Evolutionary conservation across 2,797 vertebrate species (phyloP), one percentile per base, ranked within the genome.

Genomic region (Falco concolor): DNA sequence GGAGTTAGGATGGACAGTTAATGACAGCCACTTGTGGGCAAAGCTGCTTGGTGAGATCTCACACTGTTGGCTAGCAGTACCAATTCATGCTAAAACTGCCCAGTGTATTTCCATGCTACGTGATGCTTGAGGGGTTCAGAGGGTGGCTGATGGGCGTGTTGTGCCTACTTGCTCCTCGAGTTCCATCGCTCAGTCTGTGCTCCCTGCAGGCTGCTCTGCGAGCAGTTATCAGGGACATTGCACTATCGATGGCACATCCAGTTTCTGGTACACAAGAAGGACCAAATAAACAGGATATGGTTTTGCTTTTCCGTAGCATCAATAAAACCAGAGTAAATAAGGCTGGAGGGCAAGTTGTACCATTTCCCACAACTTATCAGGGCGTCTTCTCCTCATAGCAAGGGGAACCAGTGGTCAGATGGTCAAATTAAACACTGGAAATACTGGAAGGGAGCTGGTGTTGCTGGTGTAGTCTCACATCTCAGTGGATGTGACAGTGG

Each of bases 211-310:
- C 61, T 47, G 63, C 67, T 44, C 54, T 61, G 49, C 1, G 1
- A 84, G 9, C 30, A 4, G 13, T 21, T 59, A 10, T 10, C 10
- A 5, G 60, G 34, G 21, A 6, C 32, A 1, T 45, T 7, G 0
- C 13, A 2, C 36, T 25, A 5, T 11, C 27, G 23, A 3, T 3
- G 22, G 32, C 28, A 32, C 52, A 16, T 38, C 32, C 28, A 40
- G 16, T 24, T 6, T 0, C 63, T 56, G 78, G 47, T 47, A 34
- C 45, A 24, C 8, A 47, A 30, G 56, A 47, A 57, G 15, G 57
- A 38, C 56, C 20, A 56, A 69, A 65, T 30, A 25, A n/a, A 45
- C 36, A 42, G 60, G 13, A 2, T 64, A 69, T 68, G 56, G 69
- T 78, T 65, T 61, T 60, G 32, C 13, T 27, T 69, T 85, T 73